phyloP scores from a whole-genome alignment of 2,113 vertebrate genomes.

The Harpagus bidentatus region DNA sequence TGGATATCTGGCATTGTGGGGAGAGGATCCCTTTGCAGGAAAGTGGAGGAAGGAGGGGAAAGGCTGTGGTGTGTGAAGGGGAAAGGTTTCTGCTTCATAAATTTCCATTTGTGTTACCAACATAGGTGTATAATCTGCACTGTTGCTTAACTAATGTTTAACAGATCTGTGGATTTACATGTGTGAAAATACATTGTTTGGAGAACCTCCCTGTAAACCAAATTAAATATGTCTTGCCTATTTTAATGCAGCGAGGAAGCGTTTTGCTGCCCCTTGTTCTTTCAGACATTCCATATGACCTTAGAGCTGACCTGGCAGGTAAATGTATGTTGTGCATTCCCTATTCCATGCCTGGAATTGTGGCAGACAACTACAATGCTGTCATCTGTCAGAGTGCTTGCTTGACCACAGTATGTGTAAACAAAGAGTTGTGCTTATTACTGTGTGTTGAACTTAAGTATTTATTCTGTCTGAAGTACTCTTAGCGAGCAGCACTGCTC shows the following conservation, averaged over 20 bases:
- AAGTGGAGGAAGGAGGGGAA: neutral
- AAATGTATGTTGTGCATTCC: neutral
- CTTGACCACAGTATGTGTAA: neutral
- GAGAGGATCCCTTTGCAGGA: neutral
- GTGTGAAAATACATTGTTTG: neutral
- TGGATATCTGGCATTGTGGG: neutral
- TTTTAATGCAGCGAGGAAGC: neutral
- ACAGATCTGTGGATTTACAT: neutral
- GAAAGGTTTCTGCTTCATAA: neutral
- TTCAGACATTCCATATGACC: neutral
- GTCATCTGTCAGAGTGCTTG: neutral
- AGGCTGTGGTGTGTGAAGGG: neutral
- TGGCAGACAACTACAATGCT: neutral
- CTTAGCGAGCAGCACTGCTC: neutral
- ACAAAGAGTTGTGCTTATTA: neutral
- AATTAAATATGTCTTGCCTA: neutral
- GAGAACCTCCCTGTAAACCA: neutral
- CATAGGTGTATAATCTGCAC: neutral
- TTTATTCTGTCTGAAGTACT: neutral
- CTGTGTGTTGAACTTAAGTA: neutral
- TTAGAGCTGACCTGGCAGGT: neutral
- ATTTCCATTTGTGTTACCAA: neutral
- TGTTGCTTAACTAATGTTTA: neutral
- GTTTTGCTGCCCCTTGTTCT: slow-evolving; percentile 31
- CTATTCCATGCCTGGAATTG: neutral